Evolutionary conservation across 2,888 invertebrate genomes (phyloP), one percentile per base, ranked within the genome.

Genomic region (Scrobipalpa costella): DNA sequence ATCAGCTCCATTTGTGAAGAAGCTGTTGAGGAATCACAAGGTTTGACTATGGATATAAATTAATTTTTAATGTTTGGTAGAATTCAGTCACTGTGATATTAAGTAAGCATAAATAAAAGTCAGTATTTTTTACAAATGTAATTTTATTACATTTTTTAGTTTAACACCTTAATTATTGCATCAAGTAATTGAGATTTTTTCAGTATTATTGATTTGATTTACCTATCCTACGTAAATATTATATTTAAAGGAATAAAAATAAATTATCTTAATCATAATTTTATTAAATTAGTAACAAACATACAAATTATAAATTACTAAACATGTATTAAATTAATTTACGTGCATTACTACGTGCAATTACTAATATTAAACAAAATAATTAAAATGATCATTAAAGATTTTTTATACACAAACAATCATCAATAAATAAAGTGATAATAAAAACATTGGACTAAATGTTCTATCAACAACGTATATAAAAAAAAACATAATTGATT

Each of bases 11-110:
- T 58, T 13, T 33, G 19, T 36, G 33, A 34, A 57, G 55, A 17
- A 19, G 2, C 11, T 34, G 55, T n/a, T 55, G 13, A 13, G 17
- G 62, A 70, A n/a, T 59, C 57, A 63, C 73, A 75, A 59, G 69
- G 64, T 27, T 76, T 79, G 74, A 66, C 71, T 52, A 63, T 76
- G 62, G 77, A 80, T 63, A 64, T 74, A 59, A 68, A 49, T 68
- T 47, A 64, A 58, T 58, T 65, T 38, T 9, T 57, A n/a, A 8
- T 58, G 0, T 9, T 21, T 52, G 7, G 2, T 13, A 11, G 21
- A 52, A 13, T 19, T 52, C 11, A 21, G 21, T 21, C 49, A 27
- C 50, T 52, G 50, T 52, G 50, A 52, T 52, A 52, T 13, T 21
- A 13, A 21, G 6, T 52, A 49, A 27, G 19, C 19, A 52, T 13